Percentiles rank a stretch among this genome's conserved stretches.
Conservation (phyloP, 2,888 invertebrate genomes). For the Drosophila sordidula region DNA sequence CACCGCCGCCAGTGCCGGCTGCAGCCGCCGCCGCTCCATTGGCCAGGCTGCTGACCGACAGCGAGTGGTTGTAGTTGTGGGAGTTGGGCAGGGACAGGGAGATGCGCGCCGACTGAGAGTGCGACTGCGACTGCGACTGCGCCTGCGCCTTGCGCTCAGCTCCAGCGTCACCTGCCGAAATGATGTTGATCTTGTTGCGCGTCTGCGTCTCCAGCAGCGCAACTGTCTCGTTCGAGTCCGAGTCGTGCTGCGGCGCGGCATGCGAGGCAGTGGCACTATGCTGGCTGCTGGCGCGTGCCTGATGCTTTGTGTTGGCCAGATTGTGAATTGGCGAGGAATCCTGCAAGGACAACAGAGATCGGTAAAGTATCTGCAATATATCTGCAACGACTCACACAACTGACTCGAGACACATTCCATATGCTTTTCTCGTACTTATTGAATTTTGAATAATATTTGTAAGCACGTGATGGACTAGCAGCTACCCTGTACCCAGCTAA, state of each 20-base stretch:
- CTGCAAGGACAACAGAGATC: constrained; percentile 49
- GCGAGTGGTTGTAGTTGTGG: constrained; percentile 35
- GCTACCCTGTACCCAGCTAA: background rate
- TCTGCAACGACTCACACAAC: background rate
- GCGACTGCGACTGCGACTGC: background rate
- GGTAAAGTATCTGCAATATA: background rate
- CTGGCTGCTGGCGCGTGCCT: constrained; percentile 77
- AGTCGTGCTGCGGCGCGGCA: constrained; percentile 65
- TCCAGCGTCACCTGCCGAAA: constrained; percentile 70
- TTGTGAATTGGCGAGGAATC: constrained; percentile 85
- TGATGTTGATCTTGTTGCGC: constrained; percentile 82
- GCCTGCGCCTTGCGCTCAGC: constrained; percentile 49
- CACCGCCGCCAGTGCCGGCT: constrained; percentile 11
- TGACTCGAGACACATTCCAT: background rate
- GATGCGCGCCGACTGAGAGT: constrained; percentile 36
- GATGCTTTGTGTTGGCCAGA: constrained; percentile 85
- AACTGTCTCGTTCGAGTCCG: constrained; percentile 82
- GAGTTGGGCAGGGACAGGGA: constrained; percentile 42
- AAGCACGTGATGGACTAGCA: background rate
- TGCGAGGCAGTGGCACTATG: constrained; percentile 64
- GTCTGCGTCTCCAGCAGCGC: constrained; percentile 83
- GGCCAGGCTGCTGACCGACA: constrained; percentile 48
- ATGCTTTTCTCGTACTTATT: too few species aligned
- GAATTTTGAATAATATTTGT: background rate
- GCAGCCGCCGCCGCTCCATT: constrained; percentile 38